These are phyloP conservation scores for Anguilla obscura DNA, from an alignment of 2,797 vertebrate species.

Conservation along the genomic window DNA sequence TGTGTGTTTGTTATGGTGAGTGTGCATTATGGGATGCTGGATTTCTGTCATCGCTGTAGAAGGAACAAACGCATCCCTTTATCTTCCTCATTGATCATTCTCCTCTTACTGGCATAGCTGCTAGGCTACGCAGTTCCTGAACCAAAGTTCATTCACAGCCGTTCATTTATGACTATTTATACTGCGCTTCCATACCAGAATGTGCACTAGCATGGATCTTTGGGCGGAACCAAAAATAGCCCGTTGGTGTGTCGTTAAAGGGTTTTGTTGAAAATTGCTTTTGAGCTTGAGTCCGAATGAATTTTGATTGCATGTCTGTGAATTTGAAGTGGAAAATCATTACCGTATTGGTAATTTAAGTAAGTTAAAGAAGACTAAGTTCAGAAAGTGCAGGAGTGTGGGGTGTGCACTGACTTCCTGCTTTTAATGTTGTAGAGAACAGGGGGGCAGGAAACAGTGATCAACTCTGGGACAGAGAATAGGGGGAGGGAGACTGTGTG, in stretches of 20 bases:
- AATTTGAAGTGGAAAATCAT: neutral
- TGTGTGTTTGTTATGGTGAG: neutral
- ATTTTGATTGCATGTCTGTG: neutral
- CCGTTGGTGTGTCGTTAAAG: neutral
- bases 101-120: neutral
- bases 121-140: neutral
- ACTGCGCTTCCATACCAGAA: neutral
- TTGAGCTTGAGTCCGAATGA: neutral
- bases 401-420: neutral
- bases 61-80: neutral
- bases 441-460: neutral
- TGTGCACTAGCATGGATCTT: neutral
- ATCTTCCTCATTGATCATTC: neutral
- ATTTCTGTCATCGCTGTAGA: neutral
- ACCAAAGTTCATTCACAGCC: neutral
- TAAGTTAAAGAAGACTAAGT: too few species aligned
- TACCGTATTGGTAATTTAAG: neutral
- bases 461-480: neutral
- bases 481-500: constrained; percentile 12
- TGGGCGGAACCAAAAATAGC: neutral
- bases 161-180: neutral
- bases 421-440: neutral
- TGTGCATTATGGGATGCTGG: neutral
- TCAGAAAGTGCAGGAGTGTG: neutral
- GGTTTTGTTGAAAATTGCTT: neutral